Evolutionary conservation across 2,797 vertebrate genomes (phyloP), one percentile per base, ranked within the genome.

Genomic region (Vireo griseus): DNA sequence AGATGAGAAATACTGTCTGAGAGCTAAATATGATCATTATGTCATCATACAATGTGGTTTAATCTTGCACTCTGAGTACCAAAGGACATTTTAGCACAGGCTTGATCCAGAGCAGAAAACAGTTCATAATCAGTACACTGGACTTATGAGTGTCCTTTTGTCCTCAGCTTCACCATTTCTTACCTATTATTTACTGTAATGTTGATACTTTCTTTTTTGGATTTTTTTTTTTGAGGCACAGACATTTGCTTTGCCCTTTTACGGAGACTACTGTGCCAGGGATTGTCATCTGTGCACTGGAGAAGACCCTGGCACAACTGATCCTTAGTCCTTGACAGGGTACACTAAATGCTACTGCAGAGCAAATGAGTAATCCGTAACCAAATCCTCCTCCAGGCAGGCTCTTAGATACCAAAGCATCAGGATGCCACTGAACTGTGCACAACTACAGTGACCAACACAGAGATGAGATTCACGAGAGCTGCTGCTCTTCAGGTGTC

Each of bases 401-500:
- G 15, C 11, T 81, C 80, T 84, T 8, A 33, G n/a, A 17, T 13
- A 18, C 14, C 61, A 20, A 54, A 73, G 11, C 13, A 8, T 6
- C 42, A 59, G 58, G 35, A 19, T 50, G 57, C 14, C 22, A 3
- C 8, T 48, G 76, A 37, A 2, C 22, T 71, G 55, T 11, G 6
- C 29, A 1, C 5, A 25, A 15, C 31, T 58, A 10, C 45, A 52
- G 20, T 13, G 42, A 40, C 9, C 19, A 48, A 39, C 2, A 37
- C 24, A 19, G 54, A 5, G 45, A 5, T 50, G 52, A 25, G 21
- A 10, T 48, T 22, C 35, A 1, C 1, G 57, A 26, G 31, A 25
- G 18, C 29, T 6, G 25, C 2, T 7, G 5, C 4, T 67, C 59
- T 44, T 63, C 24, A 2, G 1, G 8, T 1, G 20, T 47, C n/a